Percentiles rank a stretch among this genome's conserved stretches.
Conservation (phyloP, 2,888 invertebrate species). For the Diaprepes abbreviatus region DNA sequence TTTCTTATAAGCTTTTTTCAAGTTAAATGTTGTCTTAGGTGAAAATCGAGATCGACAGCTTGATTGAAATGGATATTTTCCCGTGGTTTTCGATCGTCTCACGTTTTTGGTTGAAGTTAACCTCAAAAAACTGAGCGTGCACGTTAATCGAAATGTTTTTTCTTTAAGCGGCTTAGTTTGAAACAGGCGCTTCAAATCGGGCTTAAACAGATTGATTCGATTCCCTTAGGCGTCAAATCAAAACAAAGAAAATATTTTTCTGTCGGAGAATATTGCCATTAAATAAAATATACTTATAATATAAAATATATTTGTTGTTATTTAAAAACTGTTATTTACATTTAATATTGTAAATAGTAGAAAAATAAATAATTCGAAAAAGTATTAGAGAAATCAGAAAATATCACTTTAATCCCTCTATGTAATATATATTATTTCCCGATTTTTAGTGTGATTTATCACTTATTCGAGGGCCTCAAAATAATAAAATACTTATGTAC, state of each 20-base stretch:
- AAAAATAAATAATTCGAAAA: too few species aligned
- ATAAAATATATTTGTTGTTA: too few species aligned
- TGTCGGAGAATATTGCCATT: not conserved
- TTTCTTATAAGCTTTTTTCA: constrained; percentile 3
- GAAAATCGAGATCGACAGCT: constrained; percentile 23
- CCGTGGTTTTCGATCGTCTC: constrained; percentile 22
- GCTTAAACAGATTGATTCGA: constrained; percentile 7
- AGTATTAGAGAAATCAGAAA: too few species aligned
- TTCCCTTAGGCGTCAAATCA: not conserved
- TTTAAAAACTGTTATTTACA: too few species aligned
- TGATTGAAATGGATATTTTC: constrained; percentile 33
- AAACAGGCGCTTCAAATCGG: not conserved
- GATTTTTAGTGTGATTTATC: too few species aligned
- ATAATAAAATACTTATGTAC: too few species aligned
- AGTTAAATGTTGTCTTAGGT: constrained; percentile 33
- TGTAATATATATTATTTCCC: too few species aligned
- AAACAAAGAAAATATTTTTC: constrained; percentile 5
- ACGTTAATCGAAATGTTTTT: constrained; percentile 13
- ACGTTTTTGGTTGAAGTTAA: constrained; percentile 17
- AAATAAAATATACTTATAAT: too few species aligned
- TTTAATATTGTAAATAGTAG: too few species aligned
- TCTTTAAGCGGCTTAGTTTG: constrained; percentile 11
- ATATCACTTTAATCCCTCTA: too few species aligned
- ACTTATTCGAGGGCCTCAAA: too few species aligned
- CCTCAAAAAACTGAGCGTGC: not conserved